Evolutionary conservation across 2,113 vertebrate genomes (phyloP).

Genomic region (Catagonus wagneri): DNA sequence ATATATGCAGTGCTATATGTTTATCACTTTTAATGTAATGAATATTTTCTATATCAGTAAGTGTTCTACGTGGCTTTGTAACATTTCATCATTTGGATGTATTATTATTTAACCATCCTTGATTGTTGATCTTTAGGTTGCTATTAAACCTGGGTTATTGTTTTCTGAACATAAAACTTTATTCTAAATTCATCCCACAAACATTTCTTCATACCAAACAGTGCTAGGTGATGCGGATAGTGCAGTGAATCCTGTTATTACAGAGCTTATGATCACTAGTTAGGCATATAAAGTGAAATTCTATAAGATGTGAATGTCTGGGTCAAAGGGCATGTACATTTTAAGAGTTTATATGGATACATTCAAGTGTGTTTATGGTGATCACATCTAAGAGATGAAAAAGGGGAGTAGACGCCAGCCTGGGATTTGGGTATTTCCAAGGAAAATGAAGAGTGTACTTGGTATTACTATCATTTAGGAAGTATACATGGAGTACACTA

Average conservation of each 20-base stretch:
- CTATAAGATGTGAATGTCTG: neutral
- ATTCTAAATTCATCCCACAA: neutral
- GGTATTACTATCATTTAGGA: neutral
- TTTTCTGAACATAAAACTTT: constrained; percentile 1
- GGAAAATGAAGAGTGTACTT: neutral
- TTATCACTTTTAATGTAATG: neutral
- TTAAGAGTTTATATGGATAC: neutral
- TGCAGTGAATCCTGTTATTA: neutral
- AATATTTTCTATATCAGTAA: neutral
- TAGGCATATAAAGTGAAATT: neutral
- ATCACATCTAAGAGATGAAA: neutral
- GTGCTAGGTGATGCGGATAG: neutral
- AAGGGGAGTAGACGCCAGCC: neutral
- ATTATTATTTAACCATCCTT: neutral
- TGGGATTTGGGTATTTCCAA: neutral
- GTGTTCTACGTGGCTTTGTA: neutral
- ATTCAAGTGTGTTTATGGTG: neutral
- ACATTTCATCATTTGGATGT: neutral
- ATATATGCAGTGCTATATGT: neutral
- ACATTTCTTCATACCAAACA: neutral
- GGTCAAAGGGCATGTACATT: neutral
- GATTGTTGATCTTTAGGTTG: neutral
- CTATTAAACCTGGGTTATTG: neutral
- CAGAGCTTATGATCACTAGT: neutral
- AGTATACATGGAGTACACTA: too few species aligned